Evolutionary conservation across 2,888 invertebrate genomes (phyloP).

Genomic region (Agrotis exclamationis): DNA sequence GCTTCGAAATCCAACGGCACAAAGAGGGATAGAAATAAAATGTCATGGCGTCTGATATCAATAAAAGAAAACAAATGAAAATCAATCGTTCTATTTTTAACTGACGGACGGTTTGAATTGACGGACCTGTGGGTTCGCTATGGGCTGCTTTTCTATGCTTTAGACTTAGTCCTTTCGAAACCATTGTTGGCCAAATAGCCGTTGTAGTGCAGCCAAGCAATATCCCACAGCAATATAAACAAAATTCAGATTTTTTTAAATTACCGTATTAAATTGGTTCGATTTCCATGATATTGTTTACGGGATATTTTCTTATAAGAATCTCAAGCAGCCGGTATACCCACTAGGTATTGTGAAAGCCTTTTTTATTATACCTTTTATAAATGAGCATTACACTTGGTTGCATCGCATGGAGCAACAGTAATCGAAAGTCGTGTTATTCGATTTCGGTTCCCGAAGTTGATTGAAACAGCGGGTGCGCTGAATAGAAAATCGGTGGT

Average conservation of each 20-base stretch:
- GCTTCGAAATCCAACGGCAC: conserved; percentile 70
- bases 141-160: conserved; percentile 36
- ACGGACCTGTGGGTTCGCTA: conserved; percentile 32
- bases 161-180: conserved; percentile 34
- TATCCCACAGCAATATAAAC: conserved; percentile 21
- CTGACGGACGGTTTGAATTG: conserved; percentile 58
- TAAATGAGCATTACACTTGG: conserved; percentile 25
- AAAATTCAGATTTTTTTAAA: conserved; percentile 27
- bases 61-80: conserved; percentile 70
- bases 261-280: conserved; percentile 1
- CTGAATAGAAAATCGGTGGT: conserved; percentile 81
- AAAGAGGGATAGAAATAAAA: conserved; percentile 82
- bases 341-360: neutral
- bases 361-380: neutral
- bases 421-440: conserved; percentile 63
- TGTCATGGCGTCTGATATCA: conserved; percentile 73
- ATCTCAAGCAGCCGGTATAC: neutral
- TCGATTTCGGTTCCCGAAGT: conserved; percentile 73
- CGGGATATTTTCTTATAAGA: neutral
- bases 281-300: conserved; percentile 13
- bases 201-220: conserved; percentile 7
- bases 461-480: conserved; percentile 82
- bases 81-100: conserved; percentile 67
- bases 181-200: conserved; percentile 47
- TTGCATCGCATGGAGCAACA: conserved; percentile 29